Evolutionary conservation across 1,140 invertebrate genomes (phyloP), one percentile per base, ranked within the genome.

Genomic region (Yoshiicerus persimilis): DNA sequence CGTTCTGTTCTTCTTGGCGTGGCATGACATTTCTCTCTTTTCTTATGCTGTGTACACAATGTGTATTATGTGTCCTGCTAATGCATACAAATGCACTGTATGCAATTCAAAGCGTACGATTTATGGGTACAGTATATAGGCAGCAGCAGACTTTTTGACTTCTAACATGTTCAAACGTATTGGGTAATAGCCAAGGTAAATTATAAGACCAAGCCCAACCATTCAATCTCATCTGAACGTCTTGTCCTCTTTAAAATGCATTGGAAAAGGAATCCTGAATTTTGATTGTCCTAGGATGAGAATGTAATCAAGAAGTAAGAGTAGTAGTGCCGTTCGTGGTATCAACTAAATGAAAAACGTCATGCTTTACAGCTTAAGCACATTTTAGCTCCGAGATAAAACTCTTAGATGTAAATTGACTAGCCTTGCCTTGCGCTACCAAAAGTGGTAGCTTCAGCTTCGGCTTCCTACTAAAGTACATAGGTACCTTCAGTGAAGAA

Each of bases 251-350:
- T 70, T 70, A 70, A 70, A 70, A 70, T 70, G 66, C 75, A 38
- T 80, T 80, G 34, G 75, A 80, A 80, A 77, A 80, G 66, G 30
- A 70, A 70, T 70, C 32, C 16, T 80, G 32, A 80, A 34, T 34
- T 80, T 80, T 80, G 75, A 80, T 80, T 80, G 75, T 80, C 75
- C 75, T 36, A 38, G 75, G 34, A 36, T 80, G 75, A 80, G 32
- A 80, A 80, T 80, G 32, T 80, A 80, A 80, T 80, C 75, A 80
- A 80, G 75, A 80, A 80, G 75, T 80, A 80, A 80, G n/a, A 80
- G 75, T n/a, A 77, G 70, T 77, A 77, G 70, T 6, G 27, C 25
- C 11, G 23, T 27, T 4, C 30, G 16, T 36, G 75, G 75, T 38
- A 80, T 80, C 34, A 80, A 80, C 36, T 36, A 80, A 77, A 80